Evolutionary conservation across 2,888 invertebrate species (phyloP).

Genomic region (Theretra japonica): DNA sequence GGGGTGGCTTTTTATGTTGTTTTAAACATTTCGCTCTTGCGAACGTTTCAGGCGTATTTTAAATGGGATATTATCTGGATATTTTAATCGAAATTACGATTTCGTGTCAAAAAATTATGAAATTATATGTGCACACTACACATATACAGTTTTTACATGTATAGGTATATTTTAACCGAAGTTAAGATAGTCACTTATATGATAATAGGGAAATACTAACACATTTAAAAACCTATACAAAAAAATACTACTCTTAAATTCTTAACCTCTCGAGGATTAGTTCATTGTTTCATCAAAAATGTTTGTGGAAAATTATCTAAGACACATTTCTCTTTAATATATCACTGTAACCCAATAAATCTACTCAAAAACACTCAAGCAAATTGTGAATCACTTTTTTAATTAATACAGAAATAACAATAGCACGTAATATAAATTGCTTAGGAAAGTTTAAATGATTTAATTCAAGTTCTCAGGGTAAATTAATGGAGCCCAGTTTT

Average conservation of each 20-base stretch:
- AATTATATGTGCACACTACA: no score
- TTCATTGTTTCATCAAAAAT: no score
- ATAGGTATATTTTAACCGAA: no score
- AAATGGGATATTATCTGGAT: conserved; percentile 2
- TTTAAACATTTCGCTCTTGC: conserved; percentile 38
- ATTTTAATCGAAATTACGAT: conserved; percentile 30
- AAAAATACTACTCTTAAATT: no score
- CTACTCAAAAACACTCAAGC: neutral
- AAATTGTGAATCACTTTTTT: conserved; percentile 48
- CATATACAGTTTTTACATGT: no score
- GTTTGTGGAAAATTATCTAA: no score
- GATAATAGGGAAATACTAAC: no score
- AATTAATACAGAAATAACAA: conserved; percentile 57
- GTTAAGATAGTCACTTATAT: no score
- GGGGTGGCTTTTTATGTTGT: conserved; percentile 20
- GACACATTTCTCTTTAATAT: no score
- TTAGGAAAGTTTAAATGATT: conserved; percentile 69
- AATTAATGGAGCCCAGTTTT: conserved; percentile 75
- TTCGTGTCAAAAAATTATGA: conserved; percentile 30
- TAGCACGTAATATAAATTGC: conserved; percentile 56
- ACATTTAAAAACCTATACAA: no score
- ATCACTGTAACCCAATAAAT: no score
- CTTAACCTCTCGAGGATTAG: no score
- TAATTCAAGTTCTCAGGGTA: conserved; percentile 74
- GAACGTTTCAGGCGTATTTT: conserved; percentile 16